Evolutionary conservation across 1,140 invertebrate species (phyloP), one percentile per base, ranked within the genome.

Genomic region (Ostrea edulis): DNA sequence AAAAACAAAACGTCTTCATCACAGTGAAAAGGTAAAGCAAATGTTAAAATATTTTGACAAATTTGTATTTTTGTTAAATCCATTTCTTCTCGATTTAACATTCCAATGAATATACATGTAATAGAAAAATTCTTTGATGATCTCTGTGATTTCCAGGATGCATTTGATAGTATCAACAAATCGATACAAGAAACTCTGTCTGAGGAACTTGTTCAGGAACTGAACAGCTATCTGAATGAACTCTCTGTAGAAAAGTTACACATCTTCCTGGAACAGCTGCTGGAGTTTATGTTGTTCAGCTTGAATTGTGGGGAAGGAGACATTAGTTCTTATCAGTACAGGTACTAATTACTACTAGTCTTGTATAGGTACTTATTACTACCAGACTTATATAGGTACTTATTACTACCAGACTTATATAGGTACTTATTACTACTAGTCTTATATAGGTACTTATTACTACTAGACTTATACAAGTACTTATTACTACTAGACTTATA

Each of bases 1-100:
- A 29, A 71, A 71, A 11, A 71, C 65, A 71, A 71, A 71, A 29
- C 65, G 65, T 25, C 65, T 71, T 71, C 65, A 71, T 25, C 12
- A 71, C 65, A 71, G 65, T 29, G 65, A 71, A 71, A 71, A 71
- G 65, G 65, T 71, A 25, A 25, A 25, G 29, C 2, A 55, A 55
- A 55, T 55, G 17, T 55, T 55, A 11, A 2, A 55, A 55, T 55
- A 55, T 12, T 55, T 17, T 2, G 54, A 12, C 17, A 55, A 55
- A 2, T 55, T 3, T 11, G 54, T 55, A 55, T 55, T 12, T 55
- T 11, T 8, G 5, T 44, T 44, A 44, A 44, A 44, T 44, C 35
- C 1, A 44, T 44, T 44, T 44, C 35, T 44, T 2, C 35, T 44
- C 35, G 35, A 5, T 44, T 1, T 44, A 44, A 44, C 35, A 44